Evolutionary conservation across 2,113 vertebrate species (phyloP).

Genomic region (Echinops telfairi): DNA sequence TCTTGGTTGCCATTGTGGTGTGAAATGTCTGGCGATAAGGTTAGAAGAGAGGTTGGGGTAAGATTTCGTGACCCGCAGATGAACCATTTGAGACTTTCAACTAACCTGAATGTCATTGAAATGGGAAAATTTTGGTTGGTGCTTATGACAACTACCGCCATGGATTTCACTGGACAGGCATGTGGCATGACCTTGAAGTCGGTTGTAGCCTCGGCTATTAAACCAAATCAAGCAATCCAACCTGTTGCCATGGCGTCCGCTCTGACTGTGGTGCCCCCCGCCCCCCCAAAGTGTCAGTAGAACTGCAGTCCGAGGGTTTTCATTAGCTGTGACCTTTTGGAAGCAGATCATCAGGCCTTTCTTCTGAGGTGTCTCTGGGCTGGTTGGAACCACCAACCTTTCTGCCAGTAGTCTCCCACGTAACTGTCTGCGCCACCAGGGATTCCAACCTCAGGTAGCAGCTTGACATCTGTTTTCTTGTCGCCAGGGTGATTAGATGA

Average conservation of each 20-base stretch:
- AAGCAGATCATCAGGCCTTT: background rate
- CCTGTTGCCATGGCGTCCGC: background rate
- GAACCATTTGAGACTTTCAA: slow-evolving; percentile 8
- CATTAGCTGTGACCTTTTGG: background rate
- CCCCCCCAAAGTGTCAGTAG: background rate
- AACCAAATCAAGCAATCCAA: background rate
- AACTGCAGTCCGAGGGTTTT: background rate
- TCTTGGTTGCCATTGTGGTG: background rate
- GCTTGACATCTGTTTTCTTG: slow-evolving; percentile 19
- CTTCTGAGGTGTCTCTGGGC: background rate
- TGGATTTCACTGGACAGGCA: background rate
- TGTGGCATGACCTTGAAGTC: slow-evolving; percentile 20
- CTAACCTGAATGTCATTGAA: slow-evolving; percentile 5
- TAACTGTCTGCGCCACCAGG: background rate
- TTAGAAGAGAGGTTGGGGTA: background rate
- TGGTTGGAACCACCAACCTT: background rate
- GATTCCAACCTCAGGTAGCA: background rate
- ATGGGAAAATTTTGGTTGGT: slow-evolving; percentile 43
- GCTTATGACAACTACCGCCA: slow-evolving; percentile 31
- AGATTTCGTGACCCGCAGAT: background rate
- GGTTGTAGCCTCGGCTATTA: slow-evolving; percentile 19
- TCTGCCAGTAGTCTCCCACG: background rate
- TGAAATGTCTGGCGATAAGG: background rate
- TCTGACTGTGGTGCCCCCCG: background rate
- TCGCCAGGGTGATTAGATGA: background rate